Evolutionary conservation across 1,140 invertebrate genomes (phyloP).

Genomic region (Meloidogyne hapla): DNA sequence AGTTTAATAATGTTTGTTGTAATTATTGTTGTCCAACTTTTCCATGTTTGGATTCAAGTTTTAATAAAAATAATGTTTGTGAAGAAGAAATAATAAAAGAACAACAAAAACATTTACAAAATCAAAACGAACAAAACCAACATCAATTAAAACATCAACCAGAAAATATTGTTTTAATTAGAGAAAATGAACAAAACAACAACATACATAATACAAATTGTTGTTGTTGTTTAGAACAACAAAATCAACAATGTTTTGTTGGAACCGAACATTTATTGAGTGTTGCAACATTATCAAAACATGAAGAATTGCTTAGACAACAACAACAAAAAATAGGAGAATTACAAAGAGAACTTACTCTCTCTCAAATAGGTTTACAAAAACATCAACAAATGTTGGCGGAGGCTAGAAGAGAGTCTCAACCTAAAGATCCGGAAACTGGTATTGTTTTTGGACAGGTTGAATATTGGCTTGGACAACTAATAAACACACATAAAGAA

Average conservation of each 20-base stretch:
- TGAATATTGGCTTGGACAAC: conserved; percentile 44
- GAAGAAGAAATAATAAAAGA: no score
- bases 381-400: conserved; percentile 56
- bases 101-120: not conserved
- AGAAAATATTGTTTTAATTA: not conserved
- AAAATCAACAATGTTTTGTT: not conserved
- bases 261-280: conserved; percentile 30
- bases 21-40: not conserved
- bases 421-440: conserved; percentile 27
- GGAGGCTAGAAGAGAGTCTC: not conserved
- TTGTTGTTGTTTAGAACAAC: not conserved
- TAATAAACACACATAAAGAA: conserved; percentile 30
- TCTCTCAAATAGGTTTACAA: conserved; percentile 60
- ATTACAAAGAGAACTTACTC: conserved; percentile 76
- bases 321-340: conserved; percentile 84
- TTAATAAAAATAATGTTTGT: not conserved
- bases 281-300: conserved; percentile 48
- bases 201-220: conserved; percentile 3
- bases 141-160: not conserved
- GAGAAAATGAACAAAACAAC: not conserved
- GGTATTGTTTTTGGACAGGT: conserved; percentile 33
- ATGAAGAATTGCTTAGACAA: conserved; percentile 70
- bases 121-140: not conserved
- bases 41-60: not conserved
- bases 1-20: not conserved